These are phyloP conservation scores for Heliornis fulica DNA, from an alignment of 2,113 vertebrate genomes.

Conservation along the genomic window DNA sequence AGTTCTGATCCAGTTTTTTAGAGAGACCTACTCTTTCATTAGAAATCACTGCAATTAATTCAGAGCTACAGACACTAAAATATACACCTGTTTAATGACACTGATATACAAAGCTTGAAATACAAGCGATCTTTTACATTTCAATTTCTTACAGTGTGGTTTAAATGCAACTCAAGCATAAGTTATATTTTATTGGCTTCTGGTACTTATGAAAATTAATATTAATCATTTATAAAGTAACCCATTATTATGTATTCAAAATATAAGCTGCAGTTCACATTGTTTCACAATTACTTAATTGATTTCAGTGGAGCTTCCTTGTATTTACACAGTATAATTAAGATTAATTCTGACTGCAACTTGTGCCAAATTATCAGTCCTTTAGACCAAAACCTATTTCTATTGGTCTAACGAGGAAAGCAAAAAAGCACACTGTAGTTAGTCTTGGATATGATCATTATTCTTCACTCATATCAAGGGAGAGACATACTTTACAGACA, in stretches of 20 bases:
- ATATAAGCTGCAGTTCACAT: not conserved
- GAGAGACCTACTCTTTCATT: not conserved
- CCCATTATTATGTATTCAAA: not conserved
- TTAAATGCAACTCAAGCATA: not conserved
- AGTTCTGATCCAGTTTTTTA: not conserved
- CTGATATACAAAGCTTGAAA: rapidly evolving
- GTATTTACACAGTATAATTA: not conserved
- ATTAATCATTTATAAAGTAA: not conserved
- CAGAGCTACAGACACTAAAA: not conserved
- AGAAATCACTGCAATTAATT: not conserved
- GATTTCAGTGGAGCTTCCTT: not conserved
- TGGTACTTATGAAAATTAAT: not conserved
- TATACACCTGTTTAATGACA: not conserved
- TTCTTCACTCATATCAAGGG: not conserved
- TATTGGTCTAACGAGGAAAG: not conserved
- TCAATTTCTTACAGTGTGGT: not conserved
- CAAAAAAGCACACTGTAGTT: not conserved
- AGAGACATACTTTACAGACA: not conserved
- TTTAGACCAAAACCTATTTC: not conserved
- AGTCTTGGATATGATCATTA: not conserved
- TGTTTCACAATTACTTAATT: not conserved
- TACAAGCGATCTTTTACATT: not conserved
- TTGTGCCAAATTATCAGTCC: not conserved
- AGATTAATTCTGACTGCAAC: not conserved
- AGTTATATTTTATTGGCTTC: not conserved